A percentile compares a stretch with the other conserved stretches of the same genome.
Evolutionary conservation across 2,113 vertebrate genomes (phyloP).

Genomic region (Grammatotria lemairii): DNA sequence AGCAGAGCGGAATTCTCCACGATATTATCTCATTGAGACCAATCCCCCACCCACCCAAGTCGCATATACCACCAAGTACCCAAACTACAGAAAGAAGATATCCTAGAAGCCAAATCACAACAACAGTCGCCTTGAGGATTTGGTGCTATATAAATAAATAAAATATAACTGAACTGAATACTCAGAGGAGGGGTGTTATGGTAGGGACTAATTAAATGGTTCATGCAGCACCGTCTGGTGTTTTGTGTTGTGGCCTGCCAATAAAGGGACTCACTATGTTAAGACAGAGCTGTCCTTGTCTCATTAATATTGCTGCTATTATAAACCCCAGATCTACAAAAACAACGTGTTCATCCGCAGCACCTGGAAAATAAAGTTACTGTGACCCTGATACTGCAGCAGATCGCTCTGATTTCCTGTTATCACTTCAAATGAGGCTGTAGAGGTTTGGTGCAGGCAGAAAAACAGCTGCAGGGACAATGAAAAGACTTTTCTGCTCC

Average conservation of each 20-base stretch:
- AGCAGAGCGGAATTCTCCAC: neutral
- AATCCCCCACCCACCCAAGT: neutral
- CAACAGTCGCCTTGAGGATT: neutral
- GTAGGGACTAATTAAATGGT: neutral
- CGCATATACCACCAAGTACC: neutral
- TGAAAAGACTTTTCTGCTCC: no score
- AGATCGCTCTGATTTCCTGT: neutral
- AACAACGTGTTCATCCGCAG: neutral
- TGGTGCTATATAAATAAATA: neutral
- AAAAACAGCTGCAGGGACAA: no score
- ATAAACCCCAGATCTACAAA: neutral
- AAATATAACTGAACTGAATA: neutral
- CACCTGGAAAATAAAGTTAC: neutral
- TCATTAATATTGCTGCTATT: neutral
- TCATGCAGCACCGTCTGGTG: neutral
- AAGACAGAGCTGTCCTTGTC: neutral
- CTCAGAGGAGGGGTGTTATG: neutral
- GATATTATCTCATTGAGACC: neutral
- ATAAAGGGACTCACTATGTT: neutral
- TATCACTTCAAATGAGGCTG: neutral
- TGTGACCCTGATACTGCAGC: neutral
- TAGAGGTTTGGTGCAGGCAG: neutral
- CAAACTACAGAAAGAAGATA: neutral
- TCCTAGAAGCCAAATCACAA: rapidly evolving
- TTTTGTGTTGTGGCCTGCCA: neutral